Base-by-base conservation (phyloP, 1,140 invertebrate species). In the Lerema accius region DNA sequence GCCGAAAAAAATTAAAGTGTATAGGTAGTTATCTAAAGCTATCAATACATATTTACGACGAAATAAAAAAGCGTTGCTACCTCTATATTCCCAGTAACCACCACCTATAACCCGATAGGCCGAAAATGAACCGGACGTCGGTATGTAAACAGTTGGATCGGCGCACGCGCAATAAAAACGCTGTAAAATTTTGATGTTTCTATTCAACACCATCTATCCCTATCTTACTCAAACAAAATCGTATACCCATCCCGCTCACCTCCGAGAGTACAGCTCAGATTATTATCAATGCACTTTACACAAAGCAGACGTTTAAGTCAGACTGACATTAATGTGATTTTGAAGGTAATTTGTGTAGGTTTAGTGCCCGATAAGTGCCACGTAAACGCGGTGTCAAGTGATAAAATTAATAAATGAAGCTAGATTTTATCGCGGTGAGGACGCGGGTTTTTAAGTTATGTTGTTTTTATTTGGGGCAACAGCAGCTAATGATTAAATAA, bases 241-340 rank as follows among this genome's bases (percentile, higher is more conserved):
- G 9, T 69, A 81, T 72, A 19, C 11, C 60, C 56, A 6, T 85
- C 78, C 48, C 71, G 4, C 61, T 83, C 73, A 0, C 51, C 10
- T 73, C 48, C 58, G 75, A 73, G 76, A 85, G 83, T 85, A 85
- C 79, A 78, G 80, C 72, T 79, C 69, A 78, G 83, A 89, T 84
- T 89, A 89, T 88, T 89, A 90, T 90, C 87, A 87, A 90, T 90
- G 87, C 82, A 89, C 81, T 90, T 90, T 90, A 90, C 87, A 90
- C 78, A 89, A 89, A 90, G 80, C 87, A 90, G 87, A 90, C 86
- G 84, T 82, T 75, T 72, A 82, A 83, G 72, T 77, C 37, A 14
- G 68, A 17, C 77, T 86, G 86, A 90, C 87, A 76, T 89, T 90
- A 77, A 90, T 90, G 87, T 87, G 83, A 86, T 82, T 83, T 87